A percentile compares a stretch with the other conserved stretches of the same genome.
These are phyloP conservation scores for Reticulitermes lucifugus DNA, from an alignment of 2,888 invertebrate species.

Conservation along the genomic window DNA sequence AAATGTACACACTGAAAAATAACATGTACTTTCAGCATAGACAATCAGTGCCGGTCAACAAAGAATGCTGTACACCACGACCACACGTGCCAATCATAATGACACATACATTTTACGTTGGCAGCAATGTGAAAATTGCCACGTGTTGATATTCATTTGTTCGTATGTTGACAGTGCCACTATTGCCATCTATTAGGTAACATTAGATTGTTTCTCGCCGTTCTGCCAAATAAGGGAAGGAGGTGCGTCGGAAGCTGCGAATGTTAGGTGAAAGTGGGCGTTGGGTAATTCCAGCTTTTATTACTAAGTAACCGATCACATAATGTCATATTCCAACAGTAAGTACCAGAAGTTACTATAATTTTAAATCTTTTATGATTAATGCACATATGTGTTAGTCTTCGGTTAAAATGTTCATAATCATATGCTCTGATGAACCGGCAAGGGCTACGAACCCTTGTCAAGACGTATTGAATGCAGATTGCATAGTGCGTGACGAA, in stretches of 20 bases:
- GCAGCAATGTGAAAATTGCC: not conserved
- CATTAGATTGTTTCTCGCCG: not conserved
- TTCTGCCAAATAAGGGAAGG: conserved; percentile 46
- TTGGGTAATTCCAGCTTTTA: conserved; percentile 28
- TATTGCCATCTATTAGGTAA: conserved; percentile 37
- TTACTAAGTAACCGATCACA: not conserved
- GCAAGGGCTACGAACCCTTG: conserved; percentile 11
- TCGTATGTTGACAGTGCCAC: not conserved
- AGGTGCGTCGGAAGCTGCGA: conserved; percentile 5
- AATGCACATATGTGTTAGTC: not conserved
- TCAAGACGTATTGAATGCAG: not conserved
- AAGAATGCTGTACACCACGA: too few relatives aligned
- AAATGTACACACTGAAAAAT: too few relatives aligned
- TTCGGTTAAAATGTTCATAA: not conserved
- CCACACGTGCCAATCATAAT: too few relatives aligned
- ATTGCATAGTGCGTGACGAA: not conserved
- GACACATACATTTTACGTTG: not conserved
- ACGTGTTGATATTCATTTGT: conserved; percentile 16
- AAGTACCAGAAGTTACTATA: conserved; percentile 41
- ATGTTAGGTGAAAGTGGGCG: conserved; percentile 41
- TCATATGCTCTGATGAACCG: conserved; percentile 17
- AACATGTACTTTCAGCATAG: too few relatives aligned
- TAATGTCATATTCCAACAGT: conserved; percentile 54
- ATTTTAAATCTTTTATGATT: not conserved
- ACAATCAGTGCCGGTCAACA: too few relatives aligned